Conservation (phyloP, 2,797 vertebrate species). For the Halcyon chelicuti region DNA sequence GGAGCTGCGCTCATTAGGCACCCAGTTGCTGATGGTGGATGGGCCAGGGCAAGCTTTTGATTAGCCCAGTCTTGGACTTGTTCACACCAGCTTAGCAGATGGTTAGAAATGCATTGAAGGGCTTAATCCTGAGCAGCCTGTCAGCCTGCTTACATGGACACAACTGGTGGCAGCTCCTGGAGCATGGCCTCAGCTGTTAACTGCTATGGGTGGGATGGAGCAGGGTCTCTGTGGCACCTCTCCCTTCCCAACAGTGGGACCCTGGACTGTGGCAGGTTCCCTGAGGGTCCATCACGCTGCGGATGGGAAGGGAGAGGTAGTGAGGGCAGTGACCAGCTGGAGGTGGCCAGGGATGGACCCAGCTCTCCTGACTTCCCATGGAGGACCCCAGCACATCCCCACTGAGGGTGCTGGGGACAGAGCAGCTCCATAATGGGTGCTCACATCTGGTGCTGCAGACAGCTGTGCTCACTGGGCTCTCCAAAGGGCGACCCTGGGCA, state of each 20-base stretch:
- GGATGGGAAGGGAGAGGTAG: not conserved
- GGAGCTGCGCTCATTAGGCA: not conserved
- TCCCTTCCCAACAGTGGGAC: not conserved
- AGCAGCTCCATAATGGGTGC: not conserved
- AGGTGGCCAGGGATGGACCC: not conserved
- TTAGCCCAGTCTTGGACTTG: not conserved
- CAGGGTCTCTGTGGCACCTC: not conserved
- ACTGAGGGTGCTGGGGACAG: rapidly evolving
- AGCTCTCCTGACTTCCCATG: not conserved
- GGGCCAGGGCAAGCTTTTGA: not conserved
- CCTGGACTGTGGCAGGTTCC: not conserved
- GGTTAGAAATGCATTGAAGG: not conserved
- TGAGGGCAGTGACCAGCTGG: rapidly evolving
- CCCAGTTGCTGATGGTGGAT: not conserved
- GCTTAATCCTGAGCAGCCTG: not conserved
- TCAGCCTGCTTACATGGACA: not conserved
- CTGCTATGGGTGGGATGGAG: rapidly evolving
- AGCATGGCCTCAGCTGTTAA: not conserved
- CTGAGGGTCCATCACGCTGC: rapidly evolving
- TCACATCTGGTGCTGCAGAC: not conserved
- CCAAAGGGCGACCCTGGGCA: not conserved
- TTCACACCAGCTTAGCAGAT: not conserved
- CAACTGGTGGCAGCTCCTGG: not conserved
- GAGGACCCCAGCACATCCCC: rapidly evolving
- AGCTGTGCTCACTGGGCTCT: not conserved